phyloP scores from a whole-genome alignment of 2,113 vertebrate species.

The Cyprinodon variegatus region DNA sequence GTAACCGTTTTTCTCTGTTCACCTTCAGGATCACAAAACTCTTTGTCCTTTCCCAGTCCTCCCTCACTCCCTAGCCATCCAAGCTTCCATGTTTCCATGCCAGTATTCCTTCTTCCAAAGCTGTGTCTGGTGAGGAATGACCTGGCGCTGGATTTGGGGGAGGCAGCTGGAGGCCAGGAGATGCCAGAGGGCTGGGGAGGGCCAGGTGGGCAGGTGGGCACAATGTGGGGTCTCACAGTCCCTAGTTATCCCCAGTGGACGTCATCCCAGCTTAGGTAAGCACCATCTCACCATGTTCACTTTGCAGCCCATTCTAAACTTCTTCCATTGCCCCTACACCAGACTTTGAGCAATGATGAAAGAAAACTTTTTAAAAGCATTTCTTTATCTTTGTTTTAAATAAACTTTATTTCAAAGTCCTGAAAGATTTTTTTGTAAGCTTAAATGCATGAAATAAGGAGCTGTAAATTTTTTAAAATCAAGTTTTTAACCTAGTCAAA shows the following conservation, averaged over 20 bases:
- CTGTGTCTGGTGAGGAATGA: slow-evolving; percentile 66
- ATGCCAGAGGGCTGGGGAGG: slow-evolving; percentile 55
- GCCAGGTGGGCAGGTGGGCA: slow-evolving; percentile 75
- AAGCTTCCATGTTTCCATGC: slow-evolving; percentile 41
- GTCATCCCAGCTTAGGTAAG: slow-evolving; percentile 67
- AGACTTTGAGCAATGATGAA: neutral
- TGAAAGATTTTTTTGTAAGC: neutral
- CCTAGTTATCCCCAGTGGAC: slow-evolving; percentile 63
- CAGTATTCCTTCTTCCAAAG: slow-evolving; percentile 56
- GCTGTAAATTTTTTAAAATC: neutral
- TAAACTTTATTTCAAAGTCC: neutral
- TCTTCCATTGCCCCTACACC: neutral
- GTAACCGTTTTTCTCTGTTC: slow-evolving; percentile 23
- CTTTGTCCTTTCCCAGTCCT: slow-evolving; percentile 31
- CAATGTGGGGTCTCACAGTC: slow-evolving; percentile 62
- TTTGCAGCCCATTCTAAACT: slow-evolving; percentile 2
- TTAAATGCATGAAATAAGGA: neutral
- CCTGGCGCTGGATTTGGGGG: slow-evolving; percentile 57
- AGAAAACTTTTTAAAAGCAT: neutral
- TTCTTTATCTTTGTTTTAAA: neutral
- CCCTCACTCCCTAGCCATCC: slow-evolving; percentile 24
- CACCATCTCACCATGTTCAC: slow-evolving; percentile 35
- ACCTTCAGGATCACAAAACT: slow-evolving; percentile 42
- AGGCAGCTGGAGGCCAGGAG: slow-evolving; percentile 68
- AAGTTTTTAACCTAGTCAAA: neutral